Conservation (phyloP, 2,888 invertebrate species). For the Cephus pygmeus region DNA sequence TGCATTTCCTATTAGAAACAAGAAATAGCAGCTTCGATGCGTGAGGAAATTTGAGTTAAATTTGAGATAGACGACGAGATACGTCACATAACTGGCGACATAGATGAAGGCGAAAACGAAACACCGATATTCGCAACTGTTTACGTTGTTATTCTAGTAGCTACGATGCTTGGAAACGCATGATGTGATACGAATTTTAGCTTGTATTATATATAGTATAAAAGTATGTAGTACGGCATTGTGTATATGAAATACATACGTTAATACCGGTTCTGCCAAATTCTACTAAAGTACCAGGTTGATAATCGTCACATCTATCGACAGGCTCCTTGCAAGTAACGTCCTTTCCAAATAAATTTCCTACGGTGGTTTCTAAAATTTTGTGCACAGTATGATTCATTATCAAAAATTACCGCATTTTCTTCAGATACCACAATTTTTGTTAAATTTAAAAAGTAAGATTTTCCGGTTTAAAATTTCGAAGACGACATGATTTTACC, state of each 20-base stretch:
- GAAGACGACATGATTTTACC: neutral
- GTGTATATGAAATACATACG: slow-evolving; percentile 34
- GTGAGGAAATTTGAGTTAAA: neutral
- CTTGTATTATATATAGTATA: neutral
- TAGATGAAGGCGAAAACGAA: neutral
- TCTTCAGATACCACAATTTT: neutral
- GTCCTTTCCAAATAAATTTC: slow-evolving; percentile 55
- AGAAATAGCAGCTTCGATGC: neutral
- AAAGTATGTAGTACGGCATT: neutral
- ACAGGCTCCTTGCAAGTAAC: slow-evolving; percentile 58
- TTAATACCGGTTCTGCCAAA: slow-evolving; percentile 52
- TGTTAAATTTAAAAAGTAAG: neutral
- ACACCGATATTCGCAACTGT: neutral
- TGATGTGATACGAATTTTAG: neutral
- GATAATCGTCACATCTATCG: slow-evolving; percentile 56
- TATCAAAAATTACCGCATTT: slow-evolving; percentile 11
- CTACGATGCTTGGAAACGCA: neutral
- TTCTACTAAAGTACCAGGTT: slow-evolving; percentile 56
- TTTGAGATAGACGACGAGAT: neutral
- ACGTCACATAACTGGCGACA: neutral
- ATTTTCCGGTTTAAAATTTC: neutral
- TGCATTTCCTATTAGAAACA: neutral
- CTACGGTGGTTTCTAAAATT: slow-evolving; percentile 52
- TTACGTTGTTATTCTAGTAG: neutral
- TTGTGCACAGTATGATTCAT: slow-evolving; percentile 51